Evolutionary conservation across 2,888 invertebrate genomes (phyloP), one percentile per base, ranked within the genome.

Genomic region (Neria commutata): DNA sequence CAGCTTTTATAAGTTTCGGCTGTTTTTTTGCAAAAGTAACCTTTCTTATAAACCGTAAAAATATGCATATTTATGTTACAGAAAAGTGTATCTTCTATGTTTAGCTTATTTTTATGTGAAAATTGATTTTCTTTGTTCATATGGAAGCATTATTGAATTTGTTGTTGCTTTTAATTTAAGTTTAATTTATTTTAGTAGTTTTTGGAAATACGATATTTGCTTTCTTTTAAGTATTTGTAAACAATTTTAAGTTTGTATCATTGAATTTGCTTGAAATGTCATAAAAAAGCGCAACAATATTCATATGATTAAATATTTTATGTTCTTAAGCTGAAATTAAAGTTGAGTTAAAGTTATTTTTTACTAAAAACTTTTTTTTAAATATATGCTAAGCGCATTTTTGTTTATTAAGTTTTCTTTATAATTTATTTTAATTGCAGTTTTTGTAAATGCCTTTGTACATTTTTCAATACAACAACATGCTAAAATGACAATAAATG

Each of bases 211-310:
- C 11, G 11, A 29, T 8, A 37, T 37, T 14, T 4, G 4, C 4
- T 37, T 37, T 8, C n/a, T 72, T 73, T 78, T 77, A 74, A 72
- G 70, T 72, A 75, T 71, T 67, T 67, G 63, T 70, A 53, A 62
- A 63, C 65, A 62, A 60, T 62, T 61, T 67, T 62, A 57, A 52
- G 49, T 47, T 54, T 48, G 49, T 42, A 17, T 51, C 57, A 66
- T 63, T 65, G 60, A 67, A 63, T 49, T 48, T 49, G 19, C 11
- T 49, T n/a, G 21, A 4, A 21, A 49, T 8, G 14, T 8, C 8
- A 33, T 33, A 14, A 33, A 33, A 33, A 33, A 14, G 10, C 14
- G 14, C 14, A 33, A 33, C n/a, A n/a, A n/a, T n/a, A n/a, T n/a
- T n/a, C n/a, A n/a, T n/a, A n/a, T n/a, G n/a, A n/a, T n/a, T n/a